Evolutionary conservation across 37 sponge, comb jelly and placozoan species (phyloP).

Genomic region (Bolinopsis microptera): DNA sequence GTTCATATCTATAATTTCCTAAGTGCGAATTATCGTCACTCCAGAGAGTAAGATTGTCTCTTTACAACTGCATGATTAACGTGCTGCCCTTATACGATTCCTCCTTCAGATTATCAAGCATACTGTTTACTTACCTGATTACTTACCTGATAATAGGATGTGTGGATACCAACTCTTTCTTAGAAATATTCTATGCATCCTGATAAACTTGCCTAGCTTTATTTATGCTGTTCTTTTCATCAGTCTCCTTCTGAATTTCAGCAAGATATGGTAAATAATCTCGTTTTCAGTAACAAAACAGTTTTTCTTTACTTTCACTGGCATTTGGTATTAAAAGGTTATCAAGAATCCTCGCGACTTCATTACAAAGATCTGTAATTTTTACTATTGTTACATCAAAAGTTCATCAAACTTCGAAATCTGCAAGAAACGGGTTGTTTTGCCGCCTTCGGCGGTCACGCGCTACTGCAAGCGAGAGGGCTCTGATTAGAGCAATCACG

Average conservation of each 20-base stretch:
- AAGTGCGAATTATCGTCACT: conserved; percentile 48
- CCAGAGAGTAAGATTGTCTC: conserved; percentile 90
- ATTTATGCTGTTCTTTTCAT: conserved; percentile 67
- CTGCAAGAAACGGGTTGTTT: too few relatives aligned
- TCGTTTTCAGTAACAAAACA: conserved; percentile 91
- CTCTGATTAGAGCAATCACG: too few relatives aligned
- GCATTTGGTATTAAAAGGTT: conserved; percentile 60
- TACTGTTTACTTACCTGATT: conserved; percentile 87
- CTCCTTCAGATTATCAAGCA: conserved; percentile 80
- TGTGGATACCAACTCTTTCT: conserved; percentile 70
- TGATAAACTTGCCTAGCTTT: conserved; percentile 75
- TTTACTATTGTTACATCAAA: too few relatives aligned
- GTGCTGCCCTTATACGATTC: conserved; percentile 94
- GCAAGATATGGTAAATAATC: conserved; percentile 93
- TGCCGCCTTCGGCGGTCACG: too few relatives aligned
- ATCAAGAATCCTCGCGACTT: conserved; percentile 74
- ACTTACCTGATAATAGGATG: conserved; percentile 93
- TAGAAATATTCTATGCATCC: conserved; percentile 69
- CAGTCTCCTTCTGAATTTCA: conserved; percentile 73
- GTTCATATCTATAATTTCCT: conserved; percentile 53
- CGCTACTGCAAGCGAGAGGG: too few relatives aligned
- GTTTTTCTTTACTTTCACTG: conserved; percentile 67
- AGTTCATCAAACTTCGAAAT: too few relatives aligned
- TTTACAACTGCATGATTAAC: conserved; percentile 88
- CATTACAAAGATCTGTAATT: conserved; percentile 77